Percentiles rank a stretch among this genome's conserved stretches.
phyloP scores from a whole-genome alignment of 2,113 vertebrate genomes.

The Alectura lathami region DNA sequence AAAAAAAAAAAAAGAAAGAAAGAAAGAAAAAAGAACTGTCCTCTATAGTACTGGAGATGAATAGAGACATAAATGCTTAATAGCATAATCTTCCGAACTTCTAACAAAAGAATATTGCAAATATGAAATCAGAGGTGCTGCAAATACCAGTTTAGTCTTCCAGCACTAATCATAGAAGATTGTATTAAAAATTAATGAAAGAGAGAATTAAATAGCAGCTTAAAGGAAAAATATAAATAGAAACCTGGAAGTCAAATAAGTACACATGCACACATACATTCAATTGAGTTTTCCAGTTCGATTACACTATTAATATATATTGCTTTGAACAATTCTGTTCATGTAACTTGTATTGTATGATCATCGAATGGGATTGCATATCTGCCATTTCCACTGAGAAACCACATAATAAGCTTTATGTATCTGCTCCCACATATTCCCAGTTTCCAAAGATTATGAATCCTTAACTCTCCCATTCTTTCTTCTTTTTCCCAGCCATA shows the following conservation, averaged over 20 bases:
- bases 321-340: neutral
- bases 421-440: neutral
- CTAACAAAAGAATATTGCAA: neutral
- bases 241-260: neutral
- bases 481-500: neutral
- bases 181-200: neutral
- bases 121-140: neutral
- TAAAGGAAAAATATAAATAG: neutral
- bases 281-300: neutral
- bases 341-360: neutral
- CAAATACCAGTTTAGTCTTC: neutral
- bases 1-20: neutral
- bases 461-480: neutral
- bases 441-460: neutral
- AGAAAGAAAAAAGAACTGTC: neutral
- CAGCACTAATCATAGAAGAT: neutral
- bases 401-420: accelerated
- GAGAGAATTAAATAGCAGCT: neutral
- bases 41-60: neutral
- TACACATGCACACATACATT: neutral
- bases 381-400: neutral
- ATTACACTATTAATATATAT: neutral
- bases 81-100: neutral
- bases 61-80: neutral
- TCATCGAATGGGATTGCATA: too few species aligned